Conservation (phyloP, 2,113 vertebrate species). For the Loxodonta africana region DNA sequence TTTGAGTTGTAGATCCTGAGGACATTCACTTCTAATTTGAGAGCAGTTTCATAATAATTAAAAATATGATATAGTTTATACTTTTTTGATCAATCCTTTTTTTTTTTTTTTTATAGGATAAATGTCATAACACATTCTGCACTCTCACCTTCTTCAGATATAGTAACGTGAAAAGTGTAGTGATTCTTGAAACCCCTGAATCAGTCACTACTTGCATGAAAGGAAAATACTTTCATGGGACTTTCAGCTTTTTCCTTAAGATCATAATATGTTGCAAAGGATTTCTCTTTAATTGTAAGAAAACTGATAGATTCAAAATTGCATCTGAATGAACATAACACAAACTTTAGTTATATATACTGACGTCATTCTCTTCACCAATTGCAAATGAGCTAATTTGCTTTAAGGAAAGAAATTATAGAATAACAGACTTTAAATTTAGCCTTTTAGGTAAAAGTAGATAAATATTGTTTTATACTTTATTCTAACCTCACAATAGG, state of each 20-base stretch:
- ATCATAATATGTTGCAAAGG: not conserved
- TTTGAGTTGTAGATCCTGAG: not conserved
- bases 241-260: not conserved
- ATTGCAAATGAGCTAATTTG: not conserved
- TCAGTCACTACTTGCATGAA: not conserved
- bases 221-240: not conserved
- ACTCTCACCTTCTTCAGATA: not conserved
- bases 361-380: not conserved
- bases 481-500: slow-evolving; percentile 28
- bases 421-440: slow-evolving; percentile 4
- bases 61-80: not conserved
- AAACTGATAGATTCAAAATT: not conserved
- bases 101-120: not conserved
- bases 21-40: not conserved
- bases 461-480: not conserved
- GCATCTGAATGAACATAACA: not conserved
- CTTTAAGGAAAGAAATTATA: not conserved
- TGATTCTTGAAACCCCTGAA: not conserved
- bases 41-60: not conserved
- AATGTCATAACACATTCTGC: not conserved
- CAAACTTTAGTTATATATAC: not conserved
- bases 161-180: not conserved
- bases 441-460: not conserved
- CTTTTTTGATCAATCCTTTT: not conserved
- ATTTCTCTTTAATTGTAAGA: slow-evolving; percentile 16